phyloP scores from a whole-genome alignment of 64 coral and sea anemone species.

The Catalaphyllia jardinei region DNA sequence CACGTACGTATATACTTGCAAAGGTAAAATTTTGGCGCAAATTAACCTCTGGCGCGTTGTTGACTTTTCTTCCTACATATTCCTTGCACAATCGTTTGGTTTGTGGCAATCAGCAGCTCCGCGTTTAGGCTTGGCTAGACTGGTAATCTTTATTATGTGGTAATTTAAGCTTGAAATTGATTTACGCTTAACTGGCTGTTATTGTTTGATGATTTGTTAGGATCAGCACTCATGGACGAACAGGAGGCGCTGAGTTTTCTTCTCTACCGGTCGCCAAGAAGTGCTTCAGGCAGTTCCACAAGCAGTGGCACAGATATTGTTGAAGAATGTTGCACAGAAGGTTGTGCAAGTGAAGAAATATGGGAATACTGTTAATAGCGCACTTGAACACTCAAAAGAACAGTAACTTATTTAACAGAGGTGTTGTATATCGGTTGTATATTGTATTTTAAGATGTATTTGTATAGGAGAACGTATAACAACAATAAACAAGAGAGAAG shows the following conservation, averaged over 20 bases:
- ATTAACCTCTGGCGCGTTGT: too few relatives aligned
- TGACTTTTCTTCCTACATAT: too few relatives aligned
- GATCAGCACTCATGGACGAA: conserved; percentile 1
- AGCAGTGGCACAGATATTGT: not conserved
- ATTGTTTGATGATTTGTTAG: not conserved
- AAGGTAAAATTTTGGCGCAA: too few relatives aligned
- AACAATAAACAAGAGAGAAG: too few relatives aligned
- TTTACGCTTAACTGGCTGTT: not conserved
- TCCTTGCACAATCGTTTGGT: too few relatives aligned
- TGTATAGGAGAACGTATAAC: not conserved
- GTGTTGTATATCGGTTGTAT: conserved; percentile 22
- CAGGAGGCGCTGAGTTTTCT: conserved; percentile 27
- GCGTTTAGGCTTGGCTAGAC: too few relatives aligned
- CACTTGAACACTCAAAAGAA: not conserved
- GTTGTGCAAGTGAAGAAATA: conserved; percentile 47
- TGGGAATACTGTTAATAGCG: conserved; percentile 3
- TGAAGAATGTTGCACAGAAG: conserved; percentile 58
- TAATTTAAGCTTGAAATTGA: not conserved
- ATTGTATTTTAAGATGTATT: conserved; percentile 12
- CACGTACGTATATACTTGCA: too few relatives aligned
- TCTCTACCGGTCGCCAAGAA: not conserved
- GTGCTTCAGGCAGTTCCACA: not conserved
- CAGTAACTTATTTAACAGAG: conserved; percentile 39
- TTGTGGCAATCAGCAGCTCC: too few relatives aligned
- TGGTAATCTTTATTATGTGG: not conserved